Percentiles rank a stretch among this genome's conserved stretches.
phyloP scores from a whole-genome alignment of 1,140 invertebrate genomes.

The Drosophila micromelanica region DNA sequence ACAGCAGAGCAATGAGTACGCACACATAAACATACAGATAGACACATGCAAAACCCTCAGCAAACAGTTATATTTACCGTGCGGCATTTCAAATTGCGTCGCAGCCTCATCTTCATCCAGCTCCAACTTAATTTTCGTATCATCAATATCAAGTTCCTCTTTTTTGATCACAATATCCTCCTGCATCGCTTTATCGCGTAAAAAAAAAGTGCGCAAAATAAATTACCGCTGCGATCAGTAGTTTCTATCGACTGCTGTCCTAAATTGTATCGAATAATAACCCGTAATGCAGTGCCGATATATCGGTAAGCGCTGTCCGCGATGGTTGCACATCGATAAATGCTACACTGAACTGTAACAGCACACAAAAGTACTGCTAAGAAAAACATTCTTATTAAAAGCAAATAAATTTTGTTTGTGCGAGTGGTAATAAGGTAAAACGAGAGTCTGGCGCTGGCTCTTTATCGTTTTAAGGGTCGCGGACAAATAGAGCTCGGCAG shows the following conservation, averaged over 20 bases:
- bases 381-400: background rate
- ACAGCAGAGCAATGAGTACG: slow-evolving; percentile 20
- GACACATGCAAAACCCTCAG: slow-evolving; percentile 10
- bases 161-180: slow-evolving; percentile 36
- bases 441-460: background rate
- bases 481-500: background rate
- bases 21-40: background rate
- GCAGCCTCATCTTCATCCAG: slow-evolving; percentile 32
- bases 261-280: slow-evolving; percentile 19
- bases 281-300: slow-evolving; percentile 5
- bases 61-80: slow-evolving; percentile 48
- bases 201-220: slow-evolving; percentile 52
- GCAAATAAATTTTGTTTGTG: background rate
- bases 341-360: slow-evolving; percentile 19
- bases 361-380: background rate
- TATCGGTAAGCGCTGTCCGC: background rate
- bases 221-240: slow-evolving; percentile 65
- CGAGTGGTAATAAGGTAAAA: background rate
- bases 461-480: too few species aligned
- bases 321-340: slow-evolving; percentile 16
- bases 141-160: slow-evolving; percentile 54
- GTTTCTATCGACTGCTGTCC: slow-evolving; percentile 33
- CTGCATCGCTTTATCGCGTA: slow-evolving; percentile 31
- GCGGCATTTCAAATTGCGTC: slow-evolving; percentile 11
- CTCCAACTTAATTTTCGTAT: slow-evolving; percentile 59